A percentile compares a stretch with the other conserved stretches of the same genome.
phyloP scores from a whole-genome alignment of 2,888 invertebrate species.

The Chelonus formosanus region DNA sequence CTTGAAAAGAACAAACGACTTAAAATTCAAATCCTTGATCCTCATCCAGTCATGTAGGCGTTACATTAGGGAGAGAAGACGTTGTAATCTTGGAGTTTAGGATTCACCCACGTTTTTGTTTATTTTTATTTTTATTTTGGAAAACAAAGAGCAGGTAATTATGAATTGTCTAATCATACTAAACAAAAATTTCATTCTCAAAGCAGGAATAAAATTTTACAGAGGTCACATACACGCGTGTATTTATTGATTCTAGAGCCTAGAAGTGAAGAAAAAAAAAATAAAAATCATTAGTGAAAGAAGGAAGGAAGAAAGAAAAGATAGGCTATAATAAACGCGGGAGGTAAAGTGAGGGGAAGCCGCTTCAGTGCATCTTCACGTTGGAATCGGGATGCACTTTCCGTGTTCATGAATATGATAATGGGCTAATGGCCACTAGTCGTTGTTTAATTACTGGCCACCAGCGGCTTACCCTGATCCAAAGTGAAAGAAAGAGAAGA shows the following conservation, averaged over 20 bases:
- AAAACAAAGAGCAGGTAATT: too few species aligned
- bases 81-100: too few species aligned
- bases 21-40: constrained; percentile 27
- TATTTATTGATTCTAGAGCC: not conserved
- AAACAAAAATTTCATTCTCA: too few species aligned
- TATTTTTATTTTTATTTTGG: too few species aligned
- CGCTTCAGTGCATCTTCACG: constrained; percentile 42
- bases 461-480: constrained; percentile 48
- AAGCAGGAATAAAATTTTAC: too few species aligned
- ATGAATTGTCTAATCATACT: too few species aligned
- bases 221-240: too few species aligned
- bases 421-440: constrained; percentile 64
- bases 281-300: not conserved
- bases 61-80: not conserved
- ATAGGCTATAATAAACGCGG: constrained; percentile 28
- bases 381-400: constrained; percentile 63
- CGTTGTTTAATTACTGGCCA: constrained; percentile 63
- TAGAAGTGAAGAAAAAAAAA: constrained; percentile 1
- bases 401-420: constrained; percentile 65
- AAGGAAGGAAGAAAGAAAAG: constrained; percentile 17
- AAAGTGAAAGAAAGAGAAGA: constrained; percentile 26
- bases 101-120: too few species aligned
- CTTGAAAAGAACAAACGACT: constrained; percentile 1
- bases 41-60: constrained; percentile 16
- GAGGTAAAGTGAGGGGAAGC: constrained; percentile 28